phyloP scores from a whole-genome alignment of 2,888 invertebrate species.

The Troides oblongomaculatus region DNA sequence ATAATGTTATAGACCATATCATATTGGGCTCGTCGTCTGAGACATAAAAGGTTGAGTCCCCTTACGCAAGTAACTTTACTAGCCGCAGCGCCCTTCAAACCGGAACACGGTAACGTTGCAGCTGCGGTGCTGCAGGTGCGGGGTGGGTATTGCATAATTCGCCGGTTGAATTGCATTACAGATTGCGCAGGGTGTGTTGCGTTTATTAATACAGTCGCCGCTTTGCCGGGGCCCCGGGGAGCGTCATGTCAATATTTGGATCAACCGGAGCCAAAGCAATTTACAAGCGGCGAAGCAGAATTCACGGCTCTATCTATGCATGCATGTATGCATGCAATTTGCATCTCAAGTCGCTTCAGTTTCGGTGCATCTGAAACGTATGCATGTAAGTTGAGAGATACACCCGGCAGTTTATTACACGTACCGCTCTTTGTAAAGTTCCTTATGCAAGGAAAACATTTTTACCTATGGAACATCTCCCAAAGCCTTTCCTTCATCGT shows the following conservation, averaged over 20 bases:
- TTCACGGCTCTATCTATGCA: conserved; percentile 38
- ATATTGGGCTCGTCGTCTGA: no score
- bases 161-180: conserved; percentile 18
- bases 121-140: no score
- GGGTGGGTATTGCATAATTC: neutral
- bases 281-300: conserved; percentile 41
- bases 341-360: conserved; percentile 46
- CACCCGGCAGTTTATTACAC: conserved; percentile 32
- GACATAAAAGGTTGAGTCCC: no score
- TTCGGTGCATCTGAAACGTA: conserved; percentile 32
- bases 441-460: no score
- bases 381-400: conserved; percentile 27
- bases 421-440: conserved; percentile 30
- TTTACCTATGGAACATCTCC: no score
- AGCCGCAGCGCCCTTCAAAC: no score
- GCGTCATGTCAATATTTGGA: conserved; percentile 47
- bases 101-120: no score
- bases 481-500: no score
- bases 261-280: conserved; percentile 41
- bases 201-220: conserved; percentile 36
- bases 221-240: conserved; percentile 37
- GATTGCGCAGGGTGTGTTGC: conserved; percentile 30
- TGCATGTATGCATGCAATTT: conserved; percentile 48
- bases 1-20: no score
- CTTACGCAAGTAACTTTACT: no score